phyloP scores from a whole-genome alignment of 92 coral and sea anemone genomes.

The Galaxea fascicularis region DNA sequence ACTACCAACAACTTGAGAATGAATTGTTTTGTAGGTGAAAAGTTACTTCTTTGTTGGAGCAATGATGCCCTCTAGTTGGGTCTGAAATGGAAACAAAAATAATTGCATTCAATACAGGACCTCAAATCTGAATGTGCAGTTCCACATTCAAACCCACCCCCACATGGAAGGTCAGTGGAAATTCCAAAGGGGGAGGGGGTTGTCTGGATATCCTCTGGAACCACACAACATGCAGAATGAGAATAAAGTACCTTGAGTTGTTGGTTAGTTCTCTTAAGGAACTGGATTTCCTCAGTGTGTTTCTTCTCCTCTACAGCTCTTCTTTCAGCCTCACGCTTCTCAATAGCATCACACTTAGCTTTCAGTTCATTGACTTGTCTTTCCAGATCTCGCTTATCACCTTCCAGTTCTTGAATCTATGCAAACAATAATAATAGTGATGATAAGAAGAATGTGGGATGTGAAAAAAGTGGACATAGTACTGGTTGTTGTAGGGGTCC shows the following conservation, averaged over 20 bases:
- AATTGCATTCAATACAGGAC: background rate
- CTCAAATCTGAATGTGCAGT: too few species aligned
- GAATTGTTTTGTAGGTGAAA: background rate
- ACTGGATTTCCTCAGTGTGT: slow-evolving; percentile 98
- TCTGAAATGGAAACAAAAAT: slow-evolving; percentile 65
- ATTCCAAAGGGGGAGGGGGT: too few species aligned
- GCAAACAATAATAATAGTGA: too few species aligned
- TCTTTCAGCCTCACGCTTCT: slow-evolving; percentile 98
- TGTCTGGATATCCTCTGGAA: too few species aligned
- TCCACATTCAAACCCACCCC: too few species aligned
- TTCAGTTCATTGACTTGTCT: slow-evolving; percentile 97
- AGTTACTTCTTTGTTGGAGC: slow-evolving; percentile 97
- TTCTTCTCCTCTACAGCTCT: slow-evolving; percentile 98
- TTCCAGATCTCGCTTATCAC: slow-evolving; percentile 95
- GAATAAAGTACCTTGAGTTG: slow-evolving; percentile 83
- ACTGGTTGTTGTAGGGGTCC: too few species aligned
- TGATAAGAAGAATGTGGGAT: too few species aligned
- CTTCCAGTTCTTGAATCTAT: slow-evolving; percentile 94
- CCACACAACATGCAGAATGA: background rate
- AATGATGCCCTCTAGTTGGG: slow-evolving; percentile 98
- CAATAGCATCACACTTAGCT: slow-evolving; percentile 99
- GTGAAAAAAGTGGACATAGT: too few species aligned
- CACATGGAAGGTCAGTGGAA: too few species aligned
- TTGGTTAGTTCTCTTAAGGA: slow-evolving; percentile 95
- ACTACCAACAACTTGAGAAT: background rate